Evolutionary conservation across 1,140 invertebrate species (phyloP), one percentile per base, ranked within the genome.

Genomic region (Helicoverpa zea): DNA sequence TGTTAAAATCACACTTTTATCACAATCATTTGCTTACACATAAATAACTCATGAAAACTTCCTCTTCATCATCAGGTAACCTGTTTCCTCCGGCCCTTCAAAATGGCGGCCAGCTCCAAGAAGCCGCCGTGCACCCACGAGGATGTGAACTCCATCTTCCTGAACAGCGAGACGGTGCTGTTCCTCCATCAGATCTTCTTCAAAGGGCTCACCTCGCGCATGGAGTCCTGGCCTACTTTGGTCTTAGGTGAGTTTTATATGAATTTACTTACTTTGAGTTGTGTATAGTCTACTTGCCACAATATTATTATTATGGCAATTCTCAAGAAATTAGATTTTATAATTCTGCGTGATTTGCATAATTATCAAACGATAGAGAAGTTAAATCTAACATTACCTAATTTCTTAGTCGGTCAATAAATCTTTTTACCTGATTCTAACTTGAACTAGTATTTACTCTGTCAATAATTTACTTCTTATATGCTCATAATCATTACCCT

Each of bases 121-220:
- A 98, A 98, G 91, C 98, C 98, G 5, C 98, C 98, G 0, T 98
- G 98, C 89, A 97, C 97, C 2, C 98, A 99, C 90, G 98, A 99
- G 92, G 98, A 99, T 89, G 98, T 99, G 72, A 99, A 98, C 94
- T 99, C 98, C 49, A 99, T 99, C 85, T 99, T 99, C 95, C 95
- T 99, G 47, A 99, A 99, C 95, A 98, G 98, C 88, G 98, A 99
- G 94, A 99, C 98, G 0, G 97, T 99, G 61, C 95, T 99, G 83
- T 99, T 99, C 94, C 96, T 99, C 1, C 98, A 99, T 95, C 98
- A 99, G 94, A 99, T 99, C 82, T 99, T 99, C 93, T 96, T 99
- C 83, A 99, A 99, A 94, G 98, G 98, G n/a, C 96, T 99, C 3
- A 98, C 97, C 3, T 98, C 98, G 3, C 96, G 98, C 79, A 97